Evolutionary conservation across 1,140 invertebrate species (phyloP).

Genomic region (Euura lappo): DNA sequence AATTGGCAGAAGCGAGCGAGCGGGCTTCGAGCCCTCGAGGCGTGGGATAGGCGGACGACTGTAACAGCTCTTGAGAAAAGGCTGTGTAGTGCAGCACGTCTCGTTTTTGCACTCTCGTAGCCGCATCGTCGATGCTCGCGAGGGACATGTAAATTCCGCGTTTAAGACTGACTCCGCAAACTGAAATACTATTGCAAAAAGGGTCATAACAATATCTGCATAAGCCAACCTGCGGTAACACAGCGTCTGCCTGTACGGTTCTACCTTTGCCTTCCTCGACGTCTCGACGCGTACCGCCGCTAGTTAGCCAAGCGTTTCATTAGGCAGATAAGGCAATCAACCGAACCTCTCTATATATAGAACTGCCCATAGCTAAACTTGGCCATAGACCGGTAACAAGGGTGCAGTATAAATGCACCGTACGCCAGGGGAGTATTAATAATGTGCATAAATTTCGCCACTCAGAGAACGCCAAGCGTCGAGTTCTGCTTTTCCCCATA

Average conservation of each 20-base stretch:
- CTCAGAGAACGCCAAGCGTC: slow-evolving; percentile 12
- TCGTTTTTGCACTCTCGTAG: background rate
- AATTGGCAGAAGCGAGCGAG: background rate
- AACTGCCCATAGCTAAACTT: background rate
- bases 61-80: background rate
- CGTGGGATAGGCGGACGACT: background rate
- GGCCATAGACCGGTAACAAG: too few species aligned
- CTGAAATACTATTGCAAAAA: slow-evolving; percentile 37
- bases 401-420: too few species aligned
- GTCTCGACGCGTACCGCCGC: slow-evolving; percentile 22
- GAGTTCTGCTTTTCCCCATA: background rate
- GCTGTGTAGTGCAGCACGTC: background rate
- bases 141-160: slow-evolving; percentile 35
- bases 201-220: slow-evolving; percentile 42
- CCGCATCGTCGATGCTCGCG: too few species aligned
- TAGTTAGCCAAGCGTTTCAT: slow-evolving; percentile 58
- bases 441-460: too few species aligned
- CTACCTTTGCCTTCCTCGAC: background rate
- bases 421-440: too few species aligned
- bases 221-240: slow-evolving; percentile 21
- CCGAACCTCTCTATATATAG: slow-evolving; percentile 8
- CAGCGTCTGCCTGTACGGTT: too few species aligned
- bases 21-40: too few species aligned
- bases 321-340: slow-evolving; percentile 58
- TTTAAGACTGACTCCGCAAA: slow-evolving; percentile 19